Base-by-base conservation (phyloP, 64 coral and sea anemone species). In the Dendronephthya gigantea region DNA sequence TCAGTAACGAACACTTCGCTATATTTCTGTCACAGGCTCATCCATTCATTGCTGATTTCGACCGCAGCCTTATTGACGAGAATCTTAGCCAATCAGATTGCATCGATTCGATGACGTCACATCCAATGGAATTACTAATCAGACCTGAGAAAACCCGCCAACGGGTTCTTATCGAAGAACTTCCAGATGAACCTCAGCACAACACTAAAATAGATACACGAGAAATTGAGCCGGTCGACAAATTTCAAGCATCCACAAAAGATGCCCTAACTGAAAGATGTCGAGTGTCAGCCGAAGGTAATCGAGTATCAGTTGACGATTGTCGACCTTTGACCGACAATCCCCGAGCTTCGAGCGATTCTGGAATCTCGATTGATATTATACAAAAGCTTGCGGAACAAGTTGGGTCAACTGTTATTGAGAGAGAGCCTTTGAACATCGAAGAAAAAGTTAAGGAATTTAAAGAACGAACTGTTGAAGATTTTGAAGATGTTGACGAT, bases 391-490 rank as follows among this genome's bases (percentile, higher is more conserved):
- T 97, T 7, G 94, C 94, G 5, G 86, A 90, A 43, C 50, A 88
- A 23, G 91, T 87, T 49, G 91, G 94, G 25, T 93, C 91, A 9
- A 91, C 91, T 4, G 55, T 62, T 22, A 75, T 93, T 82, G 91
- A 97, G 2, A 79, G 91, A 45, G 76, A 93, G 32, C 94, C 94
- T 9, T 82, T 97, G 56, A 81, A 93, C 89, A 29, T 97, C 2
- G 55, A 85, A 62, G 12, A 62, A 62, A 62, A 19, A n/a, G 4
- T 62, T 27, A 62, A 22, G 7, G 25, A n/a, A 23, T 62, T 62
- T 62, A 62, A 13, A 62, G 25, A 62, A n/a, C 55, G 25, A 62
- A 62, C 17, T 62, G 55, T 62, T 62, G 19, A 23, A 27, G 55
- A 62, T n/a, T 19, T 27, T n/a, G 55, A 62, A 62, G 55, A 62